Evolutionary conservation across 1,140 invertebrate species (phyloP).

Genomic region (Drosophila novamexicana): DNA sequence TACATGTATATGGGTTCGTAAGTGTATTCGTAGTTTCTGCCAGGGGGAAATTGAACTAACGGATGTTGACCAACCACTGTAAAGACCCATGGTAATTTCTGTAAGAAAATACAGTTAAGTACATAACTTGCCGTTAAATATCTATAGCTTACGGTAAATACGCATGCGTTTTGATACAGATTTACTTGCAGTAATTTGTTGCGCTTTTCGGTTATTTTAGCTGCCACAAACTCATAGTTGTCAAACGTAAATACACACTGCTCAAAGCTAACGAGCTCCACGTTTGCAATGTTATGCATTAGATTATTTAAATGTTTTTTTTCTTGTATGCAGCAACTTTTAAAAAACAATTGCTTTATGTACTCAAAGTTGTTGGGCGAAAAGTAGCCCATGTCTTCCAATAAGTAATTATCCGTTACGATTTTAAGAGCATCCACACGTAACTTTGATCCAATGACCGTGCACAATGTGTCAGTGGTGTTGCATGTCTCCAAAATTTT

Average conservation of each 20-base stretch:
- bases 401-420: constrained; percentile 30
- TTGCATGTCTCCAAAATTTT: constrained; percentile 46
- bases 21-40: constrained; percentile 34
- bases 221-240: constrained; percentile 32
- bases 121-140: neutral
- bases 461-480: constrained; percentile 12
- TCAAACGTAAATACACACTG: constrained; percentile 43
- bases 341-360: constrained; percentile 41
- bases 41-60: constrained; percentile 8
- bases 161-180: constrained; percentile 25
- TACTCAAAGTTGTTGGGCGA: constrained; percentile 1
- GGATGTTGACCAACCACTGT: constrained; percentile 4
- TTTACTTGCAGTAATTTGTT: constrained; percentile 15
- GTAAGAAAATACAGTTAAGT: neutral
- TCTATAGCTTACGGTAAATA: constrained; percentile 13
- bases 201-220: constrained; percentile 32
- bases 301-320: constrained; percentile 5
- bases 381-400: neutral
- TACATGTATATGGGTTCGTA: constrained; percentile 35
- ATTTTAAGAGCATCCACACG: constrained; percentile 22
- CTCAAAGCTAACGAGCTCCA: constrained; percentile 48
- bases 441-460: constrained; percentile 4
- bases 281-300: constrained; percentile 4
- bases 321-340: constrained; percentile 3
- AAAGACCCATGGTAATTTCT: constrained; percentile 31